Evolutionary conservation across 1,140 invertebrate species (phyloP).

Genomic region (Tetramorium parvispinum): DNA sequence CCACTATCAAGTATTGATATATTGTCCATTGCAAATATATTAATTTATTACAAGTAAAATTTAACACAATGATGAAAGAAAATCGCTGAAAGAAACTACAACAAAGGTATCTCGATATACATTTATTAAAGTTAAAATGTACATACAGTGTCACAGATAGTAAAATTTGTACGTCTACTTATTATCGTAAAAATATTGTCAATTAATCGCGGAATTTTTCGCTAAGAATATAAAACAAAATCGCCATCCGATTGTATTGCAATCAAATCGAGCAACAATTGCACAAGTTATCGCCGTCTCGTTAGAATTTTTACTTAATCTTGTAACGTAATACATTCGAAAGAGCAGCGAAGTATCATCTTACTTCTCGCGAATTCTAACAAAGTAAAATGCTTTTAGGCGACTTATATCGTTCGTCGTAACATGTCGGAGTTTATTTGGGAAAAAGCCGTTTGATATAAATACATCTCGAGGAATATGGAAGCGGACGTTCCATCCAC

Average conservation of each 20-base stretch:
- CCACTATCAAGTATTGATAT: neutral
- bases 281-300: neutral
- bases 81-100: neutral
- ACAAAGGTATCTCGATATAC: neutral
- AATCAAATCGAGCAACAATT: neutral
- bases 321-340: neutral
- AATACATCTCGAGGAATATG: neutral
- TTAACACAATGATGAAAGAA: neutral
- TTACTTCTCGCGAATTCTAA: neutral
- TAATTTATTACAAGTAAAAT: neutral
- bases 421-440: neutral
- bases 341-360: neutral
- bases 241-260: neutral
- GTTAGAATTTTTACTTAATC: neutral
- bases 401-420: neutral
- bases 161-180: neutral
- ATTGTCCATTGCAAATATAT: slow-evolving; percentile 12
- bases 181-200: neutral
- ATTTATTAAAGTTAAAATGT: slow-evolving; percentile 1
- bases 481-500: neutral
- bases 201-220: neutral
- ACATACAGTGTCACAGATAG: neutral
- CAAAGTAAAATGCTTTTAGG: neutral
- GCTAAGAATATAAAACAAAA: neutral
- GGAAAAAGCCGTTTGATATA: neutral